A percentile compares a stretch with the other conserved stretches of the same genome.
phyloP scores from a whole-genome alignment of 2,797 vertebrate species.

The Micrastur ruficollis region DNA sequence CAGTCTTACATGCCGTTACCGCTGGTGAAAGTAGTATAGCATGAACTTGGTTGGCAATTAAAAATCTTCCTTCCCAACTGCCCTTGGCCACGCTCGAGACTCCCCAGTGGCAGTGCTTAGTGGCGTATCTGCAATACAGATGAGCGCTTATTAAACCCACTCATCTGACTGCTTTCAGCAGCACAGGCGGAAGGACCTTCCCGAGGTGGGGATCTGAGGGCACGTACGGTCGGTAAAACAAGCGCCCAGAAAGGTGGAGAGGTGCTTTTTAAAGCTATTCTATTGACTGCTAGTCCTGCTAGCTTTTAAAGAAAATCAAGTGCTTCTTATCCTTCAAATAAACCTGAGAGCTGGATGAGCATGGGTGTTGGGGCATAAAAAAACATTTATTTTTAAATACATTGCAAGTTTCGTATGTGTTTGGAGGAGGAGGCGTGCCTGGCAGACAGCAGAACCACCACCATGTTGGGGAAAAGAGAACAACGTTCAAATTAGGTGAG shows the following conservation, averaged over 20 bases:
- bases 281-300: neutral
- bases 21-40: neutral
- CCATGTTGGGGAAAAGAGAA: neutral
- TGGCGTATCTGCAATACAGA: neutral
- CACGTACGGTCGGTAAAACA: rapidly evolving
- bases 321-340: neutral
- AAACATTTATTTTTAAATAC: neutral
- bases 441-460: neutral
- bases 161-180: neutral
- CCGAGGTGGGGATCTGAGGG: neutral
- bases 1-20: neutral
- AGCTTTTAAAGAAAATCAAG: neutral
- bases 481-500: neutral
- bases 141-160: neutral
- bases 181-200: neutral
- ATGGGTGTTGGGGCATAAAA: neutral
- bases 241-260: neutral
- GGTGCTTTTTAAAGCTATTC: neutral
- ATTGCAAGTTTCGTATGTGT: neutral
- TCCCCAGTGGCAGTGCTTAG: neutral
- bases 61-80: neutral
- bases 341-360: neutral
- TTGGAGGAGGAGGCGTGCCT: neutral
- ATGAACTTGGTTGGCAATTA: neutral
- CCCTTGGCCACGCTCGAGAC: neutral